Base-by-base conservation (phyloP, 2,113 vertebrate species). In the Saguinus midas region DNA sequence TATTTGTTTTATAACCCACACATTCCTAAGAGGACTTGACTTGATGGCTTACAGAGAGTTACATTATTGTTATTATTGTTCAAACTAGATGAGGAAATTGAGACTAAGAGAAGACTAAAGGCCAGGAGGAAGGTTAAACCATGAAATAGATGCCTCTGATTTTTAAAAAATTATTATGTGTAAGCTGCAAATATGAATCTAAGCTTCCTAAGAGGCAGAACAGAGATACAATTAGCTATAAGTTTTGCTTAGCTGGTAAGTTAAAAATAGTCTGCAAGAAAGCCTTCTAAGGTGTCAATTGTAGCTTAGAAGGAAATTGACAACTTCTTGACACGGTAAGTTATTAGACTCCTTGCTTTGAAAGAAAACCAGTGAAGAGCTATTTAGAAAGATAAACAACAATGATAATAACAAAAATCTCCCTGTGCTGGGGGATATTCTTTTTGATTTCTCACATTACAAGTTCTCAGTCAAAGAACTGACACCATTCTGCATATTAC, bases 141-240 rank as follows among this genome's bases (percentile, higher is more conserved):
- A 48, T 87, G 81, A 68, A 80, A 87, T 17, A 90, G 70, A 61
- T 40, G 35, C 5, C 45, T 95, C 37, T 16, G 2, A 32, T 88
- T 96, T 95, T 61, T 35, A 79, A 94, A 90, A 92, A 45, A 58
- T 76, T 76, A 78, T 86, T 91, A 79, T 45, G 80, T 1, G 4
- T 82, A 64, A n/a, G 10, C 12, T 87, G 14, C 13, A 73, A 29
- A 79, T 93, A 80, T 94, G n/a, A 97, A 57, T 91, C 11, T 73
- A 96, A 85, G 0, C 27, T 90, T 94, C 14, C 21, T 72, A 81
- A 86, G 66, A 73, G 72, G 66, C 50, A 79, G 61, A 32, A 25
- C 52, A 93, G 87, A 94, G 79, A 87, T 57, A 93, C 11, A 29
- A 66, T 87, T 70, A 80, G 23, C 80, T 83, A 7, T 11, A 84